Evolutionary conservation across 2,113 vertebrate species (phyloP), one percentile per base, ranked within the genome.

Genomic region (Alethe diademata): DNA sequence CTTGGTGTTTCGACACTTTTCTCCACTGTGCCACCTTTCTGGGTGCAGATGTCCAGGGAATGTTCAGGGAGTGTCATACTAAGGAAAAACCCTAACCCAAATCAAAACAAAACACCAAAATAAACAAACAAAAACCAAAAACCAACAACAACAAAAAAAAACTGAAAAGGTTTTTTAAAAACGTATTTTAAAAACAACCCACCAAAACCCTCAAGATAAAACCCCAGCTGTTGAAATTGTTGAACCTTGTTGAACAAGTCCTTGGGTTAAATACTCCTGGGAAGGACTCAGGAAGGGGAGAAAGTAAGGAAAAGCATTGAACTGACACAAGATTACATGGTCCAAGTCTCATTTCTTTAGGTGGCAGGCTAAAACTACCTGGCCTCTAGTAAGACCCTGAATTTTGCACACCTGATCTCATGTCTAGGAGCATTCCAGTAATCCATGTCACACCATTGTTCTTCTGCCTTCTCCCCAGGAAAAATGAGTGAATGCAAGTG

Each of bases 301-400:
- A 70, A 66, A 33, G 28, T 16, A 67, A 61, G 36, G 6, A 23
- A 51, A 47, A 53, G 3, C 25, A 48, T 2, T 14, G 16, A 31
- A 25, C 36, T 81, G 31, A 25, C 31, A 57, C 3, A 16, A 0
- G 4, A 35, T 86, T 75, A 79, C 0, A 0, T 15, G 8, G 23
- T 69, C 40, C 33, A 64, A 50, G 8, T 23, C 8, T 64, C 25
- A 36, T 76, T 64, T 69, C 25, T 87, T 31, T n/a, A 72, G 6
- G 58, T 51, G 22, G 25, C 33, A 54, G 33, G 43, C 35, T 72
- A 8, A 69, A 92, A 83, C 38, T 24, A 25, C 15, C 28, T 8
- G 25, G 29, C 14, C 31, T 45, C 13, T 15, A 50, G 14, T n/a
- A 58, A 82, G 19, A 40, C 4, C 8, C 19, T 35, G 40, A 88